phyloP scores from a whole-genome alignment of 2,797 vertebrate species.

The Allobates femoralis region DNA sequence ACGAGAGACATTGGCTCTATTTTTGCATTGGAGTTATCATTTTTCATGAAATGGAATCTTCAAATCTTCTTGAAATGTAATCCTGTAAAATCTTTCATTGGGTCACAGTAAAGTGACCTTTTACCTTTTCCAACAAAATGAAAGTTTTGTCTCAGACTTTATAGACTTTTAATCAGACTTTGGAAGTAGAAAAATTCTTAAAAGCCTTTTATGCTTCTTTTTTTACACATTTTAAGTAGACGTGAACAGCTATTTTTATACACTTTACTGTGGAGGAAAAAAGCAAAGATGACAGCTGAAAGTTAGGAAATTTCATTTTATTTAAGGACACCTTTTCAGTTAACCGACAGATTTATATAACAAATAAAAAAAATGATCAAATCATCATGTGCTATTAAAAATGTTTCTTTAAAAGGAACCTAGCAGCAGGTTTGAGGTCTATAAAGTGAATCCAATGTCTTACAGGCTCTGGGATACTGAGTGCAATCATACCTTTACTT shows the following conservation, averaged over 20 bases:
- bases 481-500: too few species aligned
- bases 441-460: too few species aligned
- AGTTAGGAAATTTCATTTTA: not conserved
- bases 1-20: constrained; percentile 18
- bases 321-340: not conserved
- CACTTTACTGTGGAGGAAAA: not conserved
- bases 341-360: not conserved
- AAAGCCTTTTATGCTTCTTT: not conserved
- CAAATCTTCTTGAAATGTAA: constrained; percentile 52
- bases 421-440: too few species aligned
- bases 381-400: not conserved
- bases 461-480: too few species aligned
- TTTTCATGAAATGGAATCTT: constrained; percentile 57
- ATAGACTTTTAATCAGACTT: constrained; percentile 50
- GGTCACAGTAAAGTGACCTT: constrained; percentile 53
- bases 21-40: constrained; percentile 51
- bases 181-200: constrained; percentile 41
- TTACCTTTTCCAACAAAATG: constrained; percentile 52
- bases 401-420: not conserved
- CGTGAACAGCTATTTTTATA: not conserved
- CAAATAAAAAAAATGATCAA: not conserved
- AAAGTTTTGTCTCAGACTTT: constrained; percentile 50
- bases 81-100: constrained; percentile 50
- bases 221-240: constrained; percentile 23
- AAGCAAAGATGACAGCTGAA: not conserved